Evolutionary conservation across 2,113 vertebrate genomes (phyloP), one percentile per base, ranked within the genome.

Genomic region (Sinocyclocheilus maitianheensis): DNA sequence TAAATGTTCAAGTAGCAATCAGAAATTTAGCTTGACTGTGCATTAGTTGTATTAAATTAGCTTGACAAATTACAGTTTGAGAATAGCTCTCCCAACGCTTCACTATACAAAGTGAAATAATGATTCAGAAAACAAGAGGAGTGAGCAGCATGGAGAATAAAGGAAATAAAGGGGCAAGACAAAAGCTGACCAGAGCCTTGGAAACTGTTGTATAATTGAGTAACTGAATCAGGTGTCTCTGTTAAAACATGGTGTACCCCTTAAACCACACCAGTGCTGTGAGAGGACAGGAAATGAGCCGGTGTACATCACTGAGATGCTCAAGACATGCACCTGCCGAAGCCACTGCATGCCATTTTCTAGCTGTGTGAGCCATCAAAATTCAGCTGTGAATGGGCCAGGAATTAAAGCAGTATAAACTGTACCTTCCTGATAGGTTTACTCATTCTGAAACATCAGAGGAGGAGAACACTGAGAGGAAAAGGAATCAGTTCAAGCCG

Each of bases 221-320:
- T n/a, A 34, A 34, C 16, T 18, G 14, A 78, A 78, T 58, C 16
- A 78, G 53, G 34, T 14, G 79, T 46, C 5, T 65, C 79, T 65
- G 58, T 24, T 65, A 81, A 81, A 81, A 43, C 60, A 78, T 37
- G 62, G 37, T 81, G 79, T 65, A 48, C 24, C 43, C 62, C 63
- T 48, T 65, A 26, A 82, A 82, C n/a, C 62, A 65, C 62, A 71
- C 46, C 30, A 48, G 53, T 46, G 46, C 40, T 60, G 14, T 53
- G 34, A 62, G 67, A 20, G 65, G 65, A 78, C 76, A 37, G 62
- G 80, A 76, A 43, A 48, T 26, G 62, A 71, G 11, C 40, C 11
- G 72, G 26, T 55, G 18, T 60, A 40, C 10, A 11, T 58, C n/a
- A 87, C 22, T 7, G 22, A 34, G 80, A 69, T 71, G 43, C 43